Percentiles rank a stretch among this genome's conserved stretches.
These are phyloP conservation scores for Pygoscelis antarcticus DNA, from an alignment of 2,113 vertebrate species.

Conservation along the genomic window DNA sequence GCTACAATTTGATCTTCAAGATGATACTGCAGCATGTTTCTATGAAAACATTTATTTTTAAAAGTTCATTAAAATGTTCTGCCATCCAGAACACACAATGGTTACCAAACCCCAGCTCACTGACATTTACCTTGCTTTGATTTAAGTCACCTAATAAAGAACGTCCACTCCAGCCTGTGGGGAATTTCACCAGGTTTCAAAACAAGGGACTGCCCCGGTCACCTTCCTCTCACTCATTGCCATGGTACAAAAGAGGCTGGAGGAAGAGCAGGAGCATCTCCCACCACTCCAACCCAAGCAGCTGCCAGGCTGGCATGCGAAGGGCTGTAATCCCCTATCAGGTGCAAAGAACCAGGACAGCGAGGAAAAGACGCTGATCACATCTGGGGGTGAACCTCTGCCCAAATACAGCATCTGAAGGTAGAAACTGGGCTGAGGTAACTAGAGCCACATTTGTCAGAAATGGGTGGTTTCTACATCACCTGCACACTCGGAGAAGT, in stretches of 20 bases:
- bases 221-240: not conserved
- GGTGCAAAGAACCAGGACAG: not conserved
- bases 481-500: not conserved
- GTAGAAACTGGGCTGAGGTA: not conserved
- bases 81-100: not conserved
- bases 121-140: not conserved
- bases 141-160: not conserved
- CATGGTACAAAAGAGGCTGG: not conserved
- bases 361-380: not conserved
- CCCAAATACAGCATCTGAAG: not conserved
- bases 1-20: not conserved
- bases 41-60: not conserved
- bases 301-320: not conserved
- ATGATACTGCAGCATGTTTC: not conserved
- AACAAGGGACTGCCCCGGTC: not conserved
- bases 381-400: not conserved
- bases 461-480: not conserved
- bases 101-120: not conserved
- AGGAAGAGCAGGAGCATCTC: not conserved
- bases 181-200: not conserved
- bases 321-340: not conserved
- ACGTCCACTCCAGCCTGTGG: not conserved
- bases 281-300: not conserved
- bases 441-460: not conserved
- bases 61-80: not conserved